These are phyloP conservation scores for Perognathus longimembris DNA, from an alignment of 2,113 vertebrate genomes.

Conservation along the genomic window DNA sequence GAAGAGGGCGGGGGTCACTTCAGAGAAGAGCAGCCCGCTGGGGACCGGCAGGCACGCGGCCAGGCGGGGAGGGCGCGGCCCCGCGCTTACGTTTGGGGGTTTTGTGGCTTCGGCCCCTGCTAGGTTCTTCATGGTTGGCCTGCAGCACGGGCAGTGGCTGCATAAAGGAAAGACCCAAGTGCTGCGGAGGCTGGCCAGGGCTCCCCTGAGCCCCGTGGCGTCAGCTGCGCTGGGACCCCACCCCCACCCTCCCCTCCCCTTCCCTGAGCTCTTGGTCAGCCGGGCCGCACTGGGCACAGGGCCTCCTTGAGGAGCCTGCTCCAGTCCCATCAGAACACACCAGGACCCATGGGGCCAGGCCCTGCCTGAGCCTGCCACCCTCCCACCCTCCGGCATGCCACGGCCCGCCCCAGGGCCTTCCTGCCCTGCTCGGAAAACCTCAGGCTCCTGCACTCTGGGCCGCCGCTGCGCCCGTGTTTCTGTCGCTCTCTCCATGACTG, in stretches of 20 bases:
- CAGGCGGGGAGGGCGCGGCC: not conserved
- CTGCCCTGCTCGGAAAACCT: not conserved
- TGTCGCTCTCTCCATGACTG: not conserved
- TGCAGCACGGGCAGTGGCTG: slow-evolving; percentile 78
- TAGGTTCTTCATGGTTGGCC: slow-evolving; percentile 80
- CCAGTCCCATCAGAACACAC: not conserved
- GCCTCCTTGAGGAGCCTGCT: not conserved
- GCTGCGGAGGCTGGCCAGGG: not conserved
- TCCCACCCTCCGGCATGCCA: no score
- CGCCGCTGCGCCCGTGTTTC: not conserved
- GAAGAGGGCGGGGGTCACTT: not conserved
- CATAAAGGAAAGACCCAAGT: not conserved
- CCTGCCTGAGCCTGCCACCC: not conserved
- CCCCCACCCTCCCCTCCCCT: no score
- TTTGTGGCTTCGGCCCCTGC: slow-evolving; percentile 80
- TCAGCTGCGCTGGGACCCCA: no score
- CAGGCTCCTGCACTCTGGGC: not conserved
- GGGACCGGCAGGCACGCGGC: no score
- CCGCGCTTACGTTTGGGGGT: slow-evolving; percentile 83
- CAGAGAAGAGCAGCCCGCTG: not conserved
- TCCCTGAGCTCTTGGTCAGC: not conserved
- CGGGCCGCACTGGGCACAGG: fast-evolving
- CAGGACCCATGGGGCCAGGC: no score
- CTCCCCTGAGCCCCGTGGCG: no score
- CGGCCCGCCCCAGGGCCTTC: not conserved